Percentiles rank a stretch among this genome's conserved stretches.
These are phyloP conservation scores for Formica aserva DNA, from an alignment of 2,888 invertebrate species.

Conservation along the genomic window DNA sequence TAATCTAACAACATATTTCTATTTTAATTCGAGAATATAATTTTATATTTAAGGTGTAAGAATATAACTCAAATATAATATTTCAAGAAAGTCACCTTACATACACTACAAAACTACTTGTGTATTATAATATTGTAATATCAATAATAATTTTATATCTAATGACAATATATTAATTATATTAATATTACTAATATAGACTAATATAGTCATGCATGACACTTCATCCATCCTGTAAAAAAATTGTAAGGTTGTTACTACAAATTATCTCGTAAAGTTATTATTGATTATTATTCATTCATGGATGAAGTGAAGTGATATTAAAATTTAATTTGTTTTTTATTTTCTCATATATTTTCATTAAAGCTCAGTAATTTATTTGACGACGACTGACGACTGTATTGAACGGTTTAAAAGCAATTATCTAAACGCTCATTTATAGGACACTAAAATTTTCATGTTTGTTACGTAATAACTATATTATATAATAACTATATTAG, in stretches of 20 bases:
- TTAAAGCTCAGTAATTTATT: neutral
- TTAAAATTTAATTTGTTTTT: constrained; percentile 9
- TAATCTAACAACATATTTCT: neutral
- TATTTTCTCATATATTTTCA: constrained; percentile 15
- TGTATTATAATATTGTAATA: neutral
- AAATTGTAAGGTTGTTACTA: neutral
- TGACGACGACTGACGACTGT: neutral
- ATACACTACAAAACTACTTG: neutral
- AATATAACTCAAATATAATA: neutral
- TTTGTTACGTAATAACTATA: neutral
- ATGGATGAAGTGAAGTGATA: neutral
- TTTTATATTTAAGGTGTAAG: neutral
- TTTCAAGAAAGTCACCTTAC: neutral
- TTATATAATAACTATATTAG: neutral
- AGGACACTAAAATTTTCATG: neutral
- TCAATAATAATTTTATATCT: neutral
- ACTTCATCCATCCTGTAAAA: neutral
- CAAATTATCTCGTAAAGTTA: neutral
- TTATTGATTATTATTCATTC: neutral
- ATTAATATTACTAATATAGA: neutral
- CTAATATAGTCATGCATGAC: neutral
- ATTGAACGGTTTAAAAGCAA: neutral
- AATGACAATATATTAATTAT: neutral
- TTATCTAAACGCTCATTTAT: constrained; percentile 19
- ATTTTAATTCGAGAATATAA: neutral